These are phyloP conservation scores for Pseudopodoces humilis DNA, from an alignment of 2,113 vertebrate species.

Conservation along the genomic window DNA sequence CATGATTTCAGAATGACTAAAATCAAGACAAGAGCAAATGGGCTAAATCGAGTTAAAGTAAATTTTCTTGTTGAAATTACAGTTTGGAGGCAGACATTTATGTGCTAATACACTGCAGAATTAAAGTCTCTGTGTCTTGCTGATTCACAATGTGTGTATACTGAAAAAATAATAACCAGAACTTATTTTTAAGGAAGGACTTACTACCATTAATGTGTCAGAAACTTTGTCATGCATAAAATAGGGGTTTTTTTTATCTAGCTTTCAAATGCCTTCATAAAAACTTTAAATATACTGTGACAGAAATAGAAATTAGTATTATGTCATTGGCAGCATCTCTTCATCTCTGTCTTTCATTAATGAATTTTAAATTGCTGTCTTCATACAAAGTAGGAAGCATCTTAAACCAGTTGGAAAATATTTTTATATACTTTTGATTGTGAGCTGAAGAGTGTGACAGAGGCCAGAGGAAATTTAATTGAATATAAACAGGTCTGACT, in stretches of 20 bases:
- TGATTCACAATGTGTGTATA: background rate
- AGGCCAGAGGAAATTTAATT: background rate
- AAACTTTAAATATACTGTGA: background rate
- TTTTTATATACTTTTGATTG: background rate
- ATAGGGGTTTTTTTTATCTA: background rate
- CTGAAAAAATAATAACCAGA: background rate
- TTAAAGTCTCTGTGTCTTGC: background rate
- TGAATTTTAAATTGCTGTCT: background rate
- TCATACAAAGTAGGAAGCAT: background rate
- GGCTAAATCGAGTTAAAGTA: background rate
- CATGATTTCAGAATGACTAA: background rate
- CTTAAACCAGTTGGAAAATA: background rate
- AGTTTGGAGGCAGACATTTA: background rate
- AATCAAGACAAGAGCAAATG: background rate
- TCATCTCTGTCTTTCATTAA: background rate
- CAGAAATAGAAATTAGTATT: background rate
- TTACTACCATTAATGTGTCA: background rate
- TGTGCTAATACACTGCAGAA: background rate
- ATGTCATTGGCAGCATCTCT: background rate
- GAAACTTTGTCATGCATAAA: background rate
- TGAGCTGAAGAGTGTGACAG: background rate
- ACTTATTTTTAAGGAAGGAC: background rate
- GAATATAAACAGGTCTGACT: background rate
- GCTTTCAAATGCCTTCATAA: background rate
- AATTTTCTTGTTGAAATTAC: background rate